phyloP scores from a whole-genome alignment of 2,888 invertebrate genomes.

The Aplocera efformata region DNA sequence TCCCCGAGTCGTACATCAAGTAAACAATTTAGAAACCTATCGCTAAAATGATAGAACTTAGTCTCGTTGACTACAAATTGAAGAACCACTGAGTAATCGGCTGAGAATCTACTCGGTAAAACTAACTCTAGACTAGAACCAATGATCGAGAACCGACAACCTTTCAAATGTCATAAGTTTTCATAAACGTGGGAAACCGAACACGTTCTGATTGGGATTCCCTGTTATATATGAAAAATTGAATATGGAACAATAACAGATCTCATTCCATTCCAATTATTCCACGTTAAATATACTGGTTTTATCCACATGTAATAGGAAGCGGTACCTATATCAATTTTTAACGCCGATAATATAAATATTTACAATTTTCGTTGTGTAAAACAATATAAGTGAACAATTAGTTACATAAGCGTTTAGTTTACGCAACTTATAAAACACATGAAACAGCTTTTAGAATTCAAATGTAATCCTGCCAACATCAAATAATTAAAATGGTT shows the following conservation, averaged over 20 bases:
- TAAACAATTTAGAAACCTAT: constrained; percentile 29
- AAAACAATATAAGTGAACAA: no score
- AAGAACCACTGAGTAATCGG: constrained; percentile 18
- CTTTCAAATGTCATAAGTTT: constrained; percentile 11
- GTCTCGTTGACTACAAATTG: constrained; percentile 20
- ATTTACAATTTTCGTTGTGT: no score
- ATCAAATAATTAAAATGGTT: no score
- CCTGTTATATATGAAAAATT: constrained; percentile 18
- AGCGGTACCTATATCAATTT: no score
- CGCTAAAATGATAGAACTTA: constrained; percentile 23
- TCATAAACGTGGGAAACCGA: constrained; percentile 16
- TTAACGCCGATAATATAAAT: no score
- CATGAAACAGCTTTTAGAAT: no score
- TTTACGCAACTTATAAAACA: no score
- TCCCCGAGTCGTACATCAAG: constrained; percentile 26
- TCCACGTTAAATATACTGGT: constrained; percentile 7
- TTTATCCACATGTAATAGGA: constrained; percentile 5
- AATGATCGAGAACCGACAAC: constrained; percentile 6
- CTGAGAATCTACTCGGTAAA: background rate
- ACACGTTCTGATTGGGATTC: constrained; percentile 12
- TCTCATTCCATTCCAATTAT: constrained; percentile 13
- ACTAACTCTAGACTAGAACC: constrained; percentile 3
- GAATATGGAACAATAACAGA: constrained; percentile 13
- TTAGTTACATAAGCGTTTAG: no score
- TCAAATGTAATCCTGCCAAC: no score